These are phyloP conservation scores for Dendronephthya gigantea DNA, from an alignment of 64 coral and sea anemone species.

Conservation along the genomic window DNA sequence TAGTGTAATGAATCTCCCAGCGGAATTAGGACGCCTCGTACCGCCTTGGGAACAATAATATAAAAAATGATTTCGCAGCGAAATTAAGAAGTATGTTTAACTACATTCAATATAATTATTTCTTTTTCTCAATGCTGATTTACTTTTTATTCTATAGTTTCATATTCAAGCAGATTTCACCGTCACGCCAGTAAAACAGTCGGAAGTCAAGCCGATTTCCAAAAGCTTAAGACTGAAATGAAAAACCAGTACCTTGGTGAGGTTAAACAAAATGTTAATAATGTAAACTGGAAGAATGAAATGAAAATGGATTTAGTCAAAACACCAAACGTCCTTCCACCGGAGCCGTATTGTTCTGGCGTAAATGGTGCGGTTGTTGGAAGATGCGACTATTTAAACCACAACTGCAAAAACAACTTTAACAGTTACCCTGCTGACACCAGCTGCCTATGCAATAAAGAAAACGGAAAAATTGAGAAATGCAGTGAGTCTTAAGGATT, in stretches of 20 bases:
- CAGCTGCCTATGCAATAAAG: conserved; percentile 50
- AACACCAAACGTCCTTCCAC: conserved; percentile 41
- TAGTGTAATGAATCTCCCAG: no score
- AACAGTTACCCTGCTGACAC: conserved; percentile 23
- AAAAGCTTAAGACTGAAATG: background rate
- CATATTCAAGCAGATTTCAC: background rate
- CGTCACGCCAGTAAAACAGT: background rate
- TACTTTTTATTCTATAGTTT: background rate
- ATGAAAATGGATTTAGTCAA: conserved; percentile 27
- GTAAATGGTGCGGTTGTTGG: conserved; percentile 51
- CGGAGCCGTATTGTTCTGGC: conserved; percentile 71
- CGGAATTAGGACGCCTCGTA: no score
- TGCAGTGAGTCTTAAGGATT: conserved; percentile 58
- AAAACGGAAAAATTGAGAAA: conserved; percentile 55
- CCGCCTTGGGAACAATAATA: no score
- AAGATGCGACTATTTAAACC: conserved; percentile 38
- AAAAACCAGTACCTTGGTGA: background rate
- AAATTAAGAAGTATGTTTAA: no score
- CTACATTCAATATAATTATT: background rate
- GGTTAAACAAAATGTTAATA: conserved; percentile 9
- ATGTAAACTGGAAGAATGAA: conserved; percentile 49
- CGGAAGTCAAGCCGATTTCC: background rate
- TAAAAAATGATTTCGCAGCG: no score
- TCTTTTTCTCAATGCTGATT: background rate
- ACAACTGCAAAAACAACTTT: no score